Evolutionary conservation across 1,140 invertebrate genomes (phyloP).

Genomic region (Papilio machaon): DNA sequence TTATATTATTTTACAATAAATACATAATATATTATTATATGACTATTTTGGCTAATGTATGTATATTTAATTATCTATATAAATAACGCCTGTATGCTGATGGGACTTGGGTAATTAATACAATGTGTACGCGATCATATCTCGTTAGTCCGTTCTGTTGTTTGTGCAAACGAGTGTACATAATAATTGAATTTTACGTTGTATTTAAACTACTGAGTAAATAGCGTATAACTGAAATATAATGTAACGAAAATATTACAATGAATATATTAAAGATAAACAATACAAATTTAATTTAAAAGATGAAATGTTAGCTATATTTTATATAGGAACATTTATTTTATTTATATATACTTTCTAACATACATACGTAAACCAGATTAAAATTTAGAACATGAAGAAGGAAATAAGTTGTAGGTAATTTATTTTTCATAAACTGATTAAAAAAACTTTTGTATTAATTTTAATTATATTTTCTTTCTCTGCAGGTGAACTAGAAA

Average conservation of each 20-base stretch:
- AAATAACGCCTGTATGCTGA: slow-evolving; percentile 22
- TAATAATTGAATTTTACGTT: slow-evolving; percentile 32
- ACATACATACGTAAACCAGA: too few relatives aligned
- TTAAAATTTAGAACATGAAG: too few relatives aligned
- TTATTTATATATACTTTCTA: too few relatives aligned
- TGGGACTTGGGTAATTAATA: slow-evolving; percentile 6
- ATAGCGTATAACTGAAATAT: neutral
- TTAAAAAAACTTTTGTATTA: too few relatives aligned
- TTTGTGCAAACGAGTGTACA: slow-evolving; percentile 26
- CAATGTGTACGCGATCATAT: slow-evolving; percentile 12
- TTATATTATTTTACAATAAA: too few relatives aligned
- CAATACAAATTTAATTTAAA: too few relatives aligned
- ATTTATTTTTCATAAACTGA: too few relatives aligned
- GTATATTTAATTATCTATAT: slow-evolving; percentile 2
- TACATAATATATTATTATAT: neutral
- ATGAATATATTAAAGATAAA: too few relatives aligned
- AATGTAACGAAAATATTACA: neutral
- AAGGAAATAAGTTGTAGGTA: too few relatives aligned
- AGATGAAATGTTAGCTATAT: too few relatives aligned
- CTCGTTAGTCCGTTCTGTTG: slow-evolving; percentile 28
- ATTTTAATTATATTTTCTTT: slow-evolving; percentile 46
- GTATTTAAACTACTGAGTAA: slow-evolving; percentile 5
- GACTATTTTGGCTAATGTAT: neutral
- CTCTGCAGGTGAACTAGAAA: slow-evolving; percentile 63
- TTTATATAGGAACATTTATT: too few relatives aligned